phyloP scores from a whole-genome alignment of 2,113 vertebrate species.

The Megaceryle torquata region DNA sequence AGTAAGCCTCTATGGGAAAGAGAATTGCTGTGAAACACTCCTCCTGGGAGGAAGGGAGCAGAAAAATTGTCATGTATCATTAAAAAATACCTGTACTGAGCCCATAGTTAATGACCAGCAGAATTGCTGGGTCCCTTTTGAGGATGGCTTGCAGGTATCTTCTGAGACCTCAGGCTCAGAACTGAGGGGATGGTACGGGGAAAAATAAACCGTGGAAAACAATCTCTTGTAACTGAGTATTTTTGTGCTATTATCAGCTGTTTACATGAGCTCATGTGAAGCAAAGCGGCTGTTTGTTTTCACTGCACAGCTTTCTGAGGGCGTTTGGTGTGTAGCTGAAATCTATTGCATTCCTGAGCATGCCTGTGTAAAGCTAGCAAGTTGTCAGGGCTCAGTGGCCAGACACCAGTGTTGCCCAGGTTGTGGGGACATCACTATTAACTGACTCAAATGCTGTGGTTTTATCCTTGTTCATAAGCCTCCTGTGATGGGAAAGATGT shows the following conservation, averaged over 20 bases:
- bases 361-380: neutral
- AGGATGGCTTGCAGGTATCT: neutral
- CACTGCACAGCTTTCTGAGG: neutral
- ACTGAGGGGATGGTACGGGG: neutral
- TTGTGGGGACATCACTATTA: neutral
- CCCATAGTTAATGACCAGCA: neutral
- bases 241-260: conserved; percentile 8
- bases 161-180: neutral
- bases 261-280: conserved; percentile 37
- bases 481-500: neutral
- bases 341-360: neutral
- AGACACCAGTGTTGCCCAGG: neutral
- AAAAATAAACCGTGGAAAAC: neutral
- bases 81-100: neutral
- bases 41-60: neutral
- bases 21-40: neutral
- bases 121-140: neutral
- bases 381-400: neutral
- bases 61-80: neutral
- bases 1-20: neutral
- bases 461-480: neutral
- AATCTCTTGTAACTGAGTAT: neutral
- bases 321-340: neutral
- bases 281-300: neutral
- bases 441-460: neutral